These are phyloP conservation scores for Drosophila mercatorum DNA, from an alignment of 2,888 invertebrate genomes.

Conservation along the genomic window DNA sequence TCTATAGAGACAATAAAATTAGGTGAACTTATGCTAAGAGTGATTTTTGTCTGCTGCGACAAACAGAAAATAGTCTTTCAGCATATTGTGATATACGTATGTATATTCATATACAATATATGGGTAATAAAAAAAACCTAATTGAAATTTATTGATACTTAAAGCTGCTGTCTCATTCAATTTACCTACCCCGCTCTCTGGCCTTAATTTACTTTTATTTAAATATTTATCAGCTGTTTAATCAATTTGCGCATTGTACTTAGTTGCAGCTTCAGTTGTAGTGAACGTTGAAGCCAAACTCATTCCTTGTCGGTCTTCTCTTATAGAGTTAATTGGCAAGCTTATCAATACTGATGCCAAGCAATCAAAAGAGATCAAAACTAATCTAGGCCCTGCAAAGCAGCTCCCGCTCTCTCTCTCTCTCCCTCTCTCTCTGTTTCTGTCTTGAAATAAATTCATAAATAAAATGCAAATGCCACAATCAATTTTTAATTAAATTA, in stretches of 20 bases:
- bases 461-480: conserved; percentile 69
- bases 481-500: conserved; percentile 77
- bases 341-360: conserved; percentile 16
- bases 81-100: background rate
- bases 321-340: conserved; percentile 26
- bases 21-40: too few relatives aligned
- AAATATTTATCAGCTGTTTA: background rate
- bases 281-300: background rate
- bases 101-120: background rate
- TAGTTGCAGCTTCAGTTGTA: background rate
- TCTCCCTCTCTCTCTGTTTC: conserved; percentile 36
- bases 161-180: background rate
- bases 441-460: conserved; percentile 53
- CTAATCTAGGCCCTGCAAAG: conserved; percentile 45
- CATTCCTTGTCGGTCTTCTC: background rate
- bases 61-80: background rate
- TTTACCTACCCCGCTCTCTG: background rate
- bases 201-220: background rate
- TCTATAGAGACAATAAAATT: background rate
- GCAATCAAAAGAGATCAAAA: conserved; percentile 32
- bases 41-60: too few relatives aligned
- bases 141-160: background rate
- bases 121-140: background rate
- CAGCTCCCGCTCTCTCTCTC: conserved; percentile 33
- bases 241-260: background rate